phyloP scores from a whole-genome alignment of 2,797 vertebrate species.

The Lutjanus argentimaculatus region DNA sequence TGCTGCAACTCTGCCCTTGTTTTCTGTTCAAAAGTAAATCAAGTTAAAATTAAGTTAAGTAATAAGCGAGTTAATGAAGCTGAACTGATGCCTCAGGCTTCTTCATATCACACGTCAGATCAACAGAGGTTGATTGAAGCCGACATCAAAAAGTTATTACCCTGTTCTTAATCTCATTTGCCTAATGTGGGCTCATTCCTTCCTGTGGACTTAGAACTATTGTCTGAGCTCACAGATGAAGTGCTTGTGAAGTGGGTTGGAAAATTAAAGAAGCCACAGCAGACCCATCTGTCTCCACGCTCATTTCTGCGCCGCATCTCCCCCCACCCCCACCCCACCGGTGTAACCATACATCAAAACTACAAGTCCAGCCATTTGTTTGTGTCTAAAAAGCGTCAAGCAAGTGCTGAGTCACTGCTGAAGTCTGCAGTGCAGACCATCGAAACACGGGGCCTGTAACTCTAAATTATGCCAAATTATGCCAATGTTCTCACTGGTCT shows the following conservation, averaged over 20 bases:
- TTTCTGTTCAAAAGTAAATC: slow-evolving; percentile 16
- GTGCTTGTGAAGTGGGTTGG: slow-evolving; percentile 55
- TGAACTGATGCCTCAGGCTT: slow-evolving; percentile 36
- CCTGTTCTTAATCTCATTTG: slow-evolving; percentile 63
- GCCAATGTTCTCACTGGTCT: not conserved
- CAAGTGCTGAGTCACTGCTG: slow-evolving; percentile 55
- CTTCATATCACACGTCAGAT: slow-evolving; percentile 31
- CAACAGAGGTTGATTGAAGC: slow-evolving; percentile 37
- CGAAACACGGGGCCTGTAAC: slow-evolving; percentile 4
- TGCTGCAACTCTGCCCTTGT: slow-evolving; percentile 8
- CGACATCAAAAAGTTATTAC: slow-evolving; percentile 58
- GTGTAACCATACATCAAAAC: slow-evolving; percentile 19
- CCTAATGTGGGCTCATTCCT: slow-evolving; percentile 59
- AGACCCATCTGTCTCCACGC: slow-evolving; percentile 2
- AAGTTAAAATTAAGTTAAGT: slow-evolving; percentile 23
- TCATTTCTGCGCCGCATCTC: slow-evolving; percentile 18
- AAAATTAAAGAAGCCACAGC: slow-evolving; percentile 58
- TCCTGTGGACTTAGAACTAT: slow-evolving; percentile 13
- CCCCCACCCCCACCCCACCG: slow-evolving; percentile 19
- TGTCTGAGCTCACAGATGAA: slow-evolving; percentile 52
- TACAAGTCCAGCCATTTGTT: slow-evolving; percentile 2
- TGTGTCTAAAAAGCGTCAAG: slow-evolving; percentile 9
- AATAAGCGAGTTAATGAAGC: slow-evolving; percentile 42
- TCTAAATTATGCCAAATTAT: slow-evolving; percentile 2
- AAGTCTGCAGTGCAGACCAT: slow-evolving; percentile 22